These are phyloP conservation scores for Istiophorus platypterus DNA, from an alignment of 2,113 vertebrate genomes.

Conservation along the genomic window DNA sequence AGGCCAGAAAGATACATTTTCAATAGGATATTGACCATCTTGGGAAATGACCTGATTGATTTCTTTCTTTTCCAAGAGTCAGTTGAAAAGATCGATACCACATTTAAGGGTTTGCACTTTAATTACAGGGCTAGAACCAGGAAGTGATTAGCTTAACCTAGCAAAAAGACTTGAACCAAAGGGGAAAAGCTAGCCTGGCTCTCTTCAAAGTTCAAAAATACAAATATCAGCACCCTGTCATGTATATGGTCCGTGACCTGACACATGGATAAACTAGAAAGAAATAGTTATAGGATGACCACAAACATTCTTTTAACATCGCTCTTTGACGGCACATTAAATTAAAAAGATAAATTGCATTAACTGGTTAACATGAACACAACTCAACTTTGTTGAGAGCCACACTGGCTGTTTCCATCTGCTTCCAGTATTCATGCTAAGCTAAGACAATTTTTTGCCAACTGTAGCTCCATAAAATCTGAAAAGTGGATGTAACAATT, in stretches of 20 bases:
- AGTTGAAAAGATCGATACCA: neutral
- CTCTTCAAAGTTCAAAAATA: no score
- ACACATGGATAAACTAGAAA: no score
- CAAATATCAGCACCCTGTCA: no score
- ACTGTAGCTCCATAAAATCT: neutral
- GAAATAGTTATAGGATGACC: no score
- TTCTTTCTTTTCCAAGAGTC: neutral
- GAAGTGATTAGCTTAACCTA: conserved; percentile 1
- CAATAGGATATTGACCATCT: neutral
- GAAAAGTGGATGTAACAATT: no score
- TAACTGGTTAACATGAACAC: neutral
- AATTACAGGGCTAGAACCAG: neutral
- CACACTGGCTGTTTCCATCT: neutral
- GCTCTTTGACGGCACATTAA: no score
- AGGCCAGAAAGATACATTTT: neutral
- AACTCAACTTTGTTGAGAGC: neutral
- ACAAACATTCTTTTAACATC: no score
- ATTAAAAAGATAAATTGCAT: no score
- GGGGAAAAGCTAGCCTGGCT: no score
- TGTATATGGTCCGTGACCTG: no score
- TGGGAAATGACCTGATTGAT: neutral
- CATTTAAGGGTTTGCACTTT: neutral
- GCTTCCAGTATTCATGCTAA: neutral
- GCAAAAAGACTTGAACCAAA: neutral
- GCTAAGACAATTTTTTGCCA: neutral